A percentile compares a stretch with the other conserved stretches of the same genome.
These are phyloP conservation scores for Phylloscopus trochilus DNA, from an alignment of 2,113 vertebrate genomes.

Conservation along the genomic window DNA sequence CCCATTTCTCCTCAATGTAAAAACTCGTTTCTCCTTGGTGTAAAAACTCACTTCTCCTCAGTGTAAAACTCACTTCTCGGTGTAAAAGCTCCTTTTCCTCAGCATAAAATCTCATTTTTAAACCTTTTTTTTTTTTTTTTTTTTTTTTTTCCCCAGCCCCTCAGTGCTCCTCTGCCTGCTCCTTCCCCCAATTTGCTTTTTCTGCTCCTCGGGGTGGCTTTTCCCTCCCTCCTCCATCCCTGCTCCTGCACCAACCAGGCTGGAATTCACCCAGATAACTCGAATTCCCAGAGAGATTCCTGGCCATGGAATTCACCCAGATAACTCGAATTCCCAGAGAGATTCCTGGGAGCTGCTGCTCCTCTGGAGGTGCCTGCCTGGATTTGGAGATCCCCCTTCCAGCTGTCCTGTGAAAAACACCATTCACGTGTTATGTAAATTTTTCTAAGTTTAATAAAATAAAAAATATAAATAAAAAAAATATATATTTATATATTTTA, in stretches of 20 bases:
- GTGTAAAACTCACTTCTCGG: too few relatives aligned
- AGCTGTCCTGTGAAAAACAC: too few relatives aligned
- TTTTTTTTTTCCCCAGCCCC: background rate
- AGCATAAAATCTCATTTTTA: background rate
- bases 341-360: background rate
- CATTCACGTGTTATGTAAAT: too few relatives aligned
- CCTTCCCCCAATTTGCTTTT: background rate
- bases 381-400: background rate
- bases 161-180: background rate
- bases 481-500: too few relatives aligned
- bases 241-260: background rate
- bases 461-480: too few relatives aligned
- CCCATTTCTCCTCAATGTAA: background rate
- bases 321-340: background rate
- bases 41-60: background rate
- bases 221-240: accelerated
- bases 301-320: background rate
- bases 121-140: background rate
- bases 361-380: background rate
- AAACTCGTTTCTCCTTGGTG: background rate
- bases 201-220: accelerated
- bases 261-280: background rate
- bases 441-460: too few relatives aligned
- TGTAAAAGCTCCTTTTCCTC: background rate
- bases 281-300: background rate